Conservation (phyloP, 2,888 invertebrate genomes). For the Steinernema hermaphroditum region DNA sequence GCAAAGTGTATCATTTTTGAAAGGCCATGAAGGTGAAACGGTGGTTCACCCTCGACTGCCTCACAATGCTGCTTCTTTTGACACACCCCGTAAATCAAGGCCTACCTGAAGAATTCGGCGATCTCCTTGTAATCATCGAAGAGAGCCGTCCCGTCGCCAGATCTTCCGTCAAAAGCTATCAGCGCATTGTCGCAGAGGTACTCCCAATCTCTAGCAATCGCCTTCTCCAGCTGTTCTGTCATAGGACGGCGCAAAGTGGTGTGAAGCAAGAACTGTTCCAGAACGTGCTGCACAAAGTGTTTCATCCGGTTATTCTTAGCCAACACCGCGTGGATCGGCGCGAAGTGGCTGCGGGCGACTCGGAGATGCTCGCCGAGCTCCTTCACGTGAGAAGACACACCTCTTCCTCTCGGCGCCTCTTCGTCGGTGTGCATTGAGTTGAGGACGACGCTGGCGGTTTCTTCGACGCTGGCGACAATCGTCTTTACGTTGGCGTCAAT, state of each 20-base stretch:
- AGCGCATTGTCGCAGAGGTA: slow-evolving; percentile 61
- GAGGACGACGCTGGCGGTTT: slow-evolving; percentile 45
- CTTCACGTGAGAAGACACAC: slow-evolving; percentile 44
- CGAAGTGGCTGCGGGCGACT: slow-evolving; percentile 47
- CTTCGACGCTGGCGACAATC: slow-evolving; percentile 43
- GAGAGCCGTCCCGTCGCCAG: background rate
- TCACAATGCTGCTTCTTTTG: too few species aligned
- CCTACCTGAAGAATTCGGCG: background rate
- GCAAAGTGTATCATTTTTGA: too few species aligned
- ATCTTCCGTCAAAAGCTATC: slow-evolving; percentile 16
- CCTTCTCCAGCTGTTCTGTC: slow-evolving; percentile 74
- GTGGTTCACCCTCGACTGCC: too few species aligned
- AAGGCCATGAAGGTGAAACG: too few species aligned
- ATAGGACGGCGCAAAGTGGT: slow-evolving; percentile 80
- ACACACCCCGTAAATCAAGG: too few species aligned
- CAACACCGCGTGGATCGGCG: slow-evolving; percentile 68
- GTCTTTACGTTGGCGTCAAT: slow-evolving; percentile 39
- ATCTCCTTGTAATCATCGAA: slow-evolving; percentile 20
- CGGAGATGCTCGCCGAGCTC: slow-evolving; percentile 49
- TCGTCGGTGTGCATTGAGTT: slow-evolving; percentile 48
- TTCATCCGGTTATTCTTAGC: slow-evolving; percentile 75
- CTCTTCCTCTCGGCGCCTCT: slow-evolving; percentile 39
- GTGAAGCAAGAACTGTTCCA: slow-evolving; percentile 84
- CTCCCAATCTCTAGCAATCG: slow-evolving; percentile 71
- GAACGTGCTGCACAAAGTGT: slow-evolving; percentile 83